Percentiles rank a stretch among this genome's conserved stretches.
Evolutionary conservation across 2,888 invertebrate genomes (phyloP).

Genomic region (Rugalucina vietnamica): DNA sequence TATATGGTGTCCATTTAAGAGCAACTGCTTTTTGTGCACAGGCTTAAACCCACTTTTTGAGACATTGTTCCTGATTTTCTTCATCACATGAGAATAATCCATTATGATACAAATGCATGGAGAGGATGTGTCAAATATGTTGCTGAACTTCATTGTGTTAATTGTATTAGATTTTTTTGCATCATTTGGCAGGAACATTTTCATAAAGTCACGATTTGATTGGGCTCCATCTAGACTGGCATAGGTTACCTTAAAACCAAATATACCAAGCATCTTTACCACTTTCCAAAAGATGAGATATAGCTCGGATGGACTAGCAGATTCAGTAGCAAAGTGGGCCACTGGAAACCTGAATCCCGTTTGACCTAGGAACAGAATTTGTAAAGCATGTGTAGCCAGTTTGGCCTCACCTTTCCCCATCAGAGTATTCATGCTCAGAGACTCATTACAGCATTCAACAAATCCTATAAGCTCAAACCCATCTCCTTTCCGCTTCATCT

Average conservation of each 20-base stretch:
- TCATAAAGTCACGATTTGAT: conserved; percentile 12
- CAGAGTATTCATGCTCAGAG: conserved; percentile 25
- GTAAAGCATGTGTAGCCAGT: conserved; percentile 46
- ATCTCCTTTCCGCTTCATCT: background rate
- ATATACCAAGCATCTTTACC: background rate
- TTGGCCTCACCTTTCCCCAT: conserved; percentile 15
- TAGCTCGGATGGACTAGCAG: conserved; percentile 22
- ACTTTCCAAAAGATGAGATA: conserved; percentile 2
- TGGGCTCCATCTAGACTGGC: conserved; percentile 34
- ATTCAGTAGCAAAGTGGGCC: background rate
- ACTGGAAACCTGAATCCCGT: conserved; percentile 41
- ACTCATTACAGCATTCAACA: conserved; percentile 30
- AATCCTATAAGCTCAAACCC: background rate
- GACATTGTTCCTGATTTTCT: conserved; percentile 41
- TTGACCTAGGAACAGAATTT: conserved; percentile 48
- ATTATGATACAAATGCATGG: conserved; percentile 20
- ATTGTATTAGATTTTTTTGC: background rate
- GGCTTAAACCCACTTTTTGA: conserved; percentile 37
- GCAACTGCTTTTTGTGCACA: background rate
- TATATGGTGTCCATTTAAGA: conserved; percentile 12
- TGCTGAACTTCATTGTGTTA: background rate
- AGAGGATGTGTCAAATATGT: conserved; percentile 1
- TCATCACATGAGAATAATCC: conserved; percentile 39
- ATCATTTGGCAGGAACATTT: background rate
- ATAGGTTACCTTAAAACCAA: conserved; percentile 28